Evolutionary conservation across 1,140 invertebrate genomes (phyloP).

Genomic region (Heliconius eleuchia): DNA sequence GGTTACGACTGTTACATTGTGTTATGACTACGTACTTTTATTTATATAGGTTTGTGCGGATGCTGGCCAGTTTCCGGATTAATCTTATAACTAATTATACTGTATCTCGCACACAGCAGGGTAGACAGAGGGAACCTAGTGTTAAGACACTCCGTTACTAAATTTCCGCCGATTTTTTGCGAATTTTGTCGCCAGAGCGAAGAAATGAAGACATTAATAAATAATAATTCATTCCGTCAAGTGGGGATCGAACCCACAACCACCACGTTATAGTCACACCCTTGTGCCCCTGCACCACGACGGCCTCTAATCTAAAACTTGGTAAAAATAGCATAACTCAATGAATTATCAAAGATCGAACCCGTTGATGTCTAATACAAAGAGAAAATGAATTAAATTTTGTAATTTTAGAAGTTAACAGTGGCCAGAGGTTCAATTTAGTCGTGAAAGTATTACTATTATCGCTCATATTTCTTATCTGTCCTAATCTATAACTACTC

Average conservation of each 20-base stretch:
- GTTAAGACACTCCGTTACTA: no score
- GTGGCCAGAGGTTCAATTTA: conserved; percentile 24
- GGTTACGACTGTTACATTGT: conserved; percentile 51
- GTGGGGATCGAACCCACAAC: no score
- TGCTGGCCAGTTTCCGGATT: no score
- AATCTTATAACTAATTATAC: no score
- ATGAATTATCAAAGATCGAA: neutral
- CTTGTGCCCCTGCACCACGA: no score
- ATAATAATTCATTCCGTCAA: no score
- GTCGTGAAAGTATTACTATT: conserved; percentile 29
- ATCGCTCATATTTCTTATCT: conserved; percentile 34
- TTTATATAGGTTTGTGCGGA: neutral
- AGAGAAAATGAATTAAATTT: conserved; percentile 4
- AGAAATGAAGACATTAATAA: no score
- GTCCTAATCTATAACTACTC: conserved; percentile 27
- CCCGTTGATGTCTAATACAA: conserved; percentile 17
- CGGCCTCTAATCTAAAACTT: neutral
- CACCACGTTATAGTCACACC: no score
- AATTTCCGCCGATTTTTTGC: no score
- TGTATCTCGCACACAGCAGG: no score
- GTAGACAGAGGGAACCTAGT: no score
- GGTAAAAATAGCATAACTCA: neutral
- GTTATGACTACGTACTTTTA: conserved; percentile 41
- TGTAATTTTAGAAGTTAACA: conserved; percentile 9
- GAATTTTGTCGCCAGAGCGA: no score